Percentiles rank a stretch among this genome's conserved stretches.
phyloP scores from a whole-genome alignment of 2,113 vertebrate species.

The Barbus barbus region DNA sequence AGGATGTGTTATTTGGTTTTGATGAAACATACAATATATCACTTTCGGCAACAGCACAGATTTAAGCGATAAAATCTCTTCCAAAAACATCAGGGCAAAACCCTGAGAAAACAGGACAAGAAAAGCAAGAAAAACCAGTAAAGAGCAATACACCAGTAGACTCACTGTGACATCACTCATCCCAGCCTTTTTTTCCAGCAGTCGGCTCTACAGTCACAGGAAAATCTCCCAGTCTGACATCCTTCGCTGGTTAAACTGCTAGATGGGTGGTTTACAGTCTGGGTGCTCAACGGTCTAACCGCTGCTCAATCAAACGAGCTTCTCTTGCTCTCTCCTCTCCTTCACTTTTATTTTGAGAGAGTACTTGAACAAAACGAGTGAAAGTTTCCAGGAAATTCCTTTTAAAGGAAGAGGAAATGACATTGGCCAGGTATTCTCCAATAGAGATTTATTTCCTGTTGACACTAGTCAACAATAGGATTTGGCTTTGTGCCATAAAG shows the following conservation, averaged over 20 bases:
- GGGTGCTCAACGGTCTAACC: too few relatives aligned
- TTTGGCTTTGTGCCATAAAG: background rate
- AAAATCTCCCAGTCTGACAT: background rate
- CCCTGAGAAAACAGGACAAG: background rate
- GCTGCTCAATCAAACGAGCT: background rate
- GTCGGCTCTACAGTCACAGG: background rate
- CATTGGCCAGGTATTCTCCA: constrained; percentile 73
- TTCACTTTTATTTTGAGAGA: background rate
- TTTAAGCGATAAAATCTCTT: background rate
- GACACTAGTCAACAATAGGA: constrained; percentile 75
- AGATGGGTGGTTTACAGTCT: too few relatives aligned
- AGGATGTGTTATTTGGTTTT: background rate
- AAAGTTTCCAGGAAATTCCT: background rate
- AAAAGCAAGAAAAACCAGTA: background rate
- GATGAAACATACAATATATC: background rate
- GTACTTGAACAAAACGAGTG: background rate
- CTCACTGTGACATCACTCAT: background rate
- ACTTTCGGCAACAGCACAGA: too few relatives aligned
- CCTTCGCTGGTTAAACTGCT: too few relatives aligned
- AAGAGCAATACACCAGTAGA: background rate
- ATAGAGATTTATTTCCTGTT: constrained; percentile 67
- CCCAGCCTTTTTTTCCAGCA: too few relatives aligned
- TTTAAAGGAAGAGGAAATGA: constrained; percentile 69
- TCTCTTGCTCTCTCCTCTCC: background rate
- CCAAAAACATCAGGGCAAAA: background rate